phyloP scores from a whole-genome alignment of 2,113 vertebrate genomes.

The Leuciscus idus region DNA sequence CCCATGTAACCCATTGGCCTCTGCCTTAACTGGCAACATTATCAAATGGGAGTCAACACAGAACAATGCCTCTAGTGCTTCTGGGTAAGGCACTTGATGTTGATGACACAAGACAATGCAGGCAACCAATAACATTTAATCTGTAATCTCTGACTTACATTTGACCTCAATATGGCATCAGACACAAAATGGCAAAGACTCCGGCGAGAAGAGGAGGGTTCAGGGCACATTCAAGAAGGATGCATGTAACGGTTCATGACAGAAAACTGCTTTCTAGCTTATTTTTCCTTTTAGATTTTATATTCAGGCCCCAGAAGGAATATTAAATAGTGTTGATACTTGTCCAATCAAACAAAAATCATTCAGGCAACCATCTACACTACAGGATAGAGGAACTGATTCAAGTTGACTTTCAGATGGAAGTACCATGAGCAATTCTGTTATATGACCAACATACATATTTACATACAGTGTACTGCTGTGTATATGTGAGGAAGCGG shows the following conservation, averaged over 20 bases:
- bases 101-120: slow-evolving; percentile 35
- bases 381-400: neutral
- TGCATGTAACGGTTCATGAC: neutral
- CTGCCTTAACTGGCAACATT: slow-evolving; percentile 38
- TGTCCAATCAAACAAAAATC: neutral
- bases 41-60: slow-evolving; percentile 38
- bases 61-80: slow-evolving; percentile 73
- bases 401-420: slow-evolving; percentile 11
- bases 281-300: neutral
- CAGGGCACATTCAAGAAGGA: neutral
- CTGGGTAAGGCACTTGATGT: slow-evolving; percentile 72
- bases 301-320: neutral
- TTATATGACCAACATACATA: neutral
- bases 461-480: slow-evolving; percentile 55
- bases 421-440: slow-evolving; percentile 22
- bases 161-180: slow-evolving; percentile 64
- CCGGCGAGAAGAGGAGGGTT: slow-evolving; percentile 7
- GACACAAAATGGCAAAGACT: slow-evolving; percentile 65
- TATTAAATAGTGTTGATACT: neutral
- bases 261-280: neutral
- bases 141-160: neutral
- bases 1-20: neutral
- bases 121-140: slow-evolving; percentile 20
- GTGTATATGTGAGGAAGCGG: slow-evolving; percentile 38
- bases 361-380: neutral